phyloP scores from a whole-genome alignment of 92 coral and sea anemone genomes.

The Phenganax subtilis region DNA sequence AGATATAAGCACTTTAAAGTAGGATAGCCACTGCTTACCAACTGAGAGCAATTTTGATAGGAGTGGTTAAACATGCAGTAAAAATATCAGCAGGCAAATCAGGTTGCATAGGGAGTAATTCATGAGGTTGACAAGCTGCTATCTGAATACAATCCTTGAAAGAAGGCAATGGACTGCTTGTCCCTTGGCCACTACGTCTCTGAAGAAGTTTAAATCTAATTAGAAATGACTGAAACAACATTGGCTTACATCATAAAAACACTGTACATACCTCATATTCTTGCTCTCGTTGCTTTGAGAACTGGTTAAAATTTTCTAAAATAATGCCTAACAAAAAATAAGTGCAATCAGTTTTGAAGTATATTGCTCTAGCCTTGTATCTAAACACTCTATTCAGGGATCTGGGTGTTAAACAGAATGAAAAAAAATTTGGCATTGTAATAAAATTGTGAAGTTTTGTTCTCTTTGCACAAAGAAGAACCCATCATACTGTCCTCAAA shows the following conservation, averaged over 20 bases:
- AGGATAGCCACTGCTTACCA: conserved; percentile 55
- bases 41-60: conserved; percentile 84
- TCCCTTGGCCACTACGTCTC: conserved; percentile 85
- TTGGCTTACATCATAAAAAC: background rate
- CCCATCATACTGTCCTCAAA: no score
- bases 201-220: conserved; percentile 24
- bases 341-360: background rate
- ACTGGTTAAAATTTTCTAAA: conserved; percentile 76
- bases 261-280: conserved; percentile 70
- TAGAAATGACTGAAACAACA: background rate
- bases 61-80: conserved; percentile 88
- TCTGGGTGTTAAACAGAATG: background rate
- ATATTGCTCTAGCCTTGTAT: background rate
- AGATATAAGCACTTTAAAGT: background rate
- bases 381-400: background rate
- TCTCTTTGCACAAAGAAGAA: no score
- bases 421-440: no score
- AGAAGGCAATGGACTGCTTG: conserved; percentile 69
- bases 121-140: conserved; percentile 79
- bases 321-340: conserved; percentile 52
- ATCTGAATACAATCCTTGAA: conserved; percentile 93
- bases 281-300: conserved; percentile 82
- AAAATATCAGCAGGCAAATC: conserved; percentile 94
- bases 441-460: no score
- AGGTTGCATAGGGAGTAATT: conserved; percentile 92